Conservation (phyloP, 2,113 vertebrate genomes). For the Kobus ellipsiprymnus region DNA sequence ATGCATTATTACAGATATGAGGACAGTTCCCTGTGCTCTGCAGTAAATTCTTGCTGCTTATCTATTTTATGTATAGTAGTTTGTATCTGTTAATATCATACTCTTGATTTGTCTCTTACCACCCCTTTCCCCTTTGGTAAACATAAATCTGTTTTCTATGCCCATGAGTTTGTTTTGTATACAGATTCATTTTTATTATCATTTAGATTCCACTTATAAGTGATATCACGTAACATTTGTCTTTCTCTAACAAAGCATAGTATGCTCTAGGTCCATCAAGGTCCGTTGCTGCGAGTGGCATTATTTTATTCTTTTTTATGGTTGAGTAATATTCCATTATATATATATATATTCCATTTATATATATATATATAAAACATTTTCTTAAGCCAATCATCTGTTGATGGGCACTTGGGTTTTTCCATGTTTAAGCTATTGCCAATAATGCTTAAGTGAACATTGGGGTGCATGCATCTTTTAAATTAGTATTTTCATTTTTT, state of each 20-base stretch:
- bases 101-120: not conserved
- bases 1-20: not conserved
- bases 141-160: not conserved
- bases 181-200: not conserved
- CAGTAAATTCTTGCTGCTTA: not conserved
- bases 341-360: too few relatives aligned
- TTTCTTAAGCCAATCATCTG: not conserved
- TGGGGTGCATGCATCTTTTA: not conserved
- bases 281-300: not conserved
- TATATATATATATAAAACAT: not conserved
- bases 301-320: not conserved
- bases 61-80: not conserved
- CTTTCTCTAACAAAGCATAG: not conserved
- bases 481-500: too few relatives aligned
- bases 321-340: not conserved
- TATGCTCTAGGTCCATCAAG: not conserved
- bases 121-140: not conserved
- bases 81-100: not conserved
- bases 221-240: not conserved
- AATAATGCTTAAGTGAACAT: not conserved
- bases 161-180: not conserved
- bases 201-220: not conserved
- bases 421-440: not conserved
- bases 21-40: not conserved
- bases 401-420: not conserved